Conservation (phyloP, 2,797 vertebrate genomes). For the Oceanodroma leucorhoa region DNA sequence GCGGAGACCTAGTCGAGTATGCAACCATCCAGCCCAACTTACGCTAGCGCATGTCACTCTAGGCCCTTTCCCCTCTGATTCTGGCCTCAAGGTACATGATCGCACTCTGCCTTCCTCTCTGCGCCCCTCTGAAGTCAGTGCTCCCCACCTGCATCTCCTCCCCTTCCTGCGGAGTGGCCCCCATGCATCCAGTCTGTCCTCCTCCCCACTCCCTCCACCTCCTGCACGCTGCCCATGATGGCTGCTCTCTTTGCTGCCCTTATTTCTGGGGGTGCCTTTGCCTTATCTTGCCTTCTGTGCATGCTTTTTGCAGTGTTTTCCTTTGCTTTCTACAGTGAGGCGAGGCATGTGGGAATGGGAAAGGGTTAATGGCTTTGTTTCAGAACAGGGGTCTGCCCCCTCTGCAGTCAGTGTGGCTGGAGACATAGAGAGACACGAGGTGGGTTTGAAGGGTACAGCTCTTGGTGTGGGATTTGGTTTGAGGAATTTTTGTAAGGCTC, state of each 20-base stretch:
- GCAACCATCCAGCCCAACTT: conserved; percentile 92
- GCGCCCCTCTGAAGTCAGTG: neutral
- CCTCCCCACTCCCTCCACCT: neutral
- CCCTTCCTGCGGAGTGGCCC: neutral
- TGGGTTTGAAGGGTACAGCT: neutral
- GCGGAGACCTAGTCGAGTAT: conserved; percentile 80
- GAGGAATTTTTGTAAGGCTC: neutral
- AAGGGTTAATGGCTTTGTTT: neutral
- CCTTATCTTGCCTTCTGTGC: conserved; percentile 7
- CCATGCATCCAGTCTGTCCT: neutral
- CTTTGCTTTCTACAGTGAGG: neutral
- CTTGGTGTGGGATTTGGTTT: neutral
- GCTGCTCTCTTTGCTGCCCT: neutral
- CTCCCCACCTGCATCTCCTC: neutral
- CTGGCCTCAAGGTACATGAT: conserved; percentile 89
- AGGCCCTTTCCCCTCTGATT: conserved; percentile 85
- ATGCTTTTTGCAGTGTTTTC: neutral
- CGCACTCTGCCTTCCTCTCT: conserved; percentile 55
- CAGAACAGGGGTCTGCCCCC: neutral
- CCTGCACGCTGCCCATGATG: neutral
- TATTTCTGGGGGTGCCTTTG: neutral
- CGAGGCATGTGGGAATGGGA: neutral
- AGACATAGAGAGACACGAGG: neutral
- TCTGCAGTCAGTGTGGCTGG: neutral
- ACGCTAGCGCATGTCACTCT: conserved; percentile 87